These are phyloP conservation scores for Parambassis ranga DNA, from an alignment of 2,797 vertebrate species.

Conservation along the genomic window DNA sequence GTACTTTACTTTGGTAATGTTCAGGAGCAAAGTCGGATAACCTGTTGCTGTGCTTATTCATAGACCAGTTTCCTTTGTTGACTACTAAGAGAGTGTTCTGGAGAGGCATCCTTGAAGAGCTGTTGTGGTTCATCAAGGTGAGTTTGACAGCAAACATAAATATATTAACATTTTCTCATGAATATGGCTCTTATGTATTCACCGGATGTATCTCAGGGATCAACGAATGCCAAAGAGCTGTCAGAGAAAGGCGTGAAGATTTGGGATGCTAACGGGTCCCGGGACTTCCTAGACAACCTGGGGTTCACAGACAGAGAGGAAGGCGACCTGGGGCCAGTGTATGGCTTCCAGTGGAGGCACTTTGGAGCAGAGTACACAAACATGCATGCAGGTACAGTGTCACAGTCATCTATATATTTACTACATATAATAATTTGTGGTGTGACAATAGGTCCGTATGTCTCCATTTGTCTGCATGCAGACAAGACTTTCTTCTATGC, in stretches of 20 bases:
- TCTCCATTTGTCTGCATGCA: neutral
- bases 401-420: no score
- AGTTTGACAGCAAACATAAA: neutral
- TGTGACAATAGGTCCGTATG: no score
- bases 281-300: conserved; percentile 89
- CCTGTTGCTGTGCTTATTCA: neutral
- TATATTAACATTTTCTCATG: neutral
- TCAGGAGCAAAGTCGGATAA: neutral
- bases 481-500: neutral
- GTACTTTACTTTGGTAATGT: no score
- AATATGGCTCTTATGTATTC: neutral
- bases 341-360: conserved; percentile 98
- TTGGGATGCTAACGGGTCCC: conserved; percentile 96
- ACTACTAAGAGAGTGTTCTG: conserved; percentile 97
- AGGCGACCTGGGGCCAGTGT: conserved; percentile 95
- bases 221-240: conserved; percentile 94
- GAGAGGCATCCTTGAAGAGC: conserved; percentile 94
- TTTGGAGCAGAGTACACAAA: conserved; percentile 95
- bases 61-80: conserved; percentile 93
- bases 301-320: conserved; percentile 90
- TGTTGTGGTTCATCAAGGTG: conserved; percentile 98
- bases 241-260: conserved; percentile 95
- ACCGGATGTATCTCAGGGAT: conserved; percentile 81
- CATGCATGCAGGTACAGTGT: conserved; percentile 86
- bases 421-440: no score